Base-by-base conservation (phyloP, 2,113 vertebrate species). In the Albula goreensis region DNA sequence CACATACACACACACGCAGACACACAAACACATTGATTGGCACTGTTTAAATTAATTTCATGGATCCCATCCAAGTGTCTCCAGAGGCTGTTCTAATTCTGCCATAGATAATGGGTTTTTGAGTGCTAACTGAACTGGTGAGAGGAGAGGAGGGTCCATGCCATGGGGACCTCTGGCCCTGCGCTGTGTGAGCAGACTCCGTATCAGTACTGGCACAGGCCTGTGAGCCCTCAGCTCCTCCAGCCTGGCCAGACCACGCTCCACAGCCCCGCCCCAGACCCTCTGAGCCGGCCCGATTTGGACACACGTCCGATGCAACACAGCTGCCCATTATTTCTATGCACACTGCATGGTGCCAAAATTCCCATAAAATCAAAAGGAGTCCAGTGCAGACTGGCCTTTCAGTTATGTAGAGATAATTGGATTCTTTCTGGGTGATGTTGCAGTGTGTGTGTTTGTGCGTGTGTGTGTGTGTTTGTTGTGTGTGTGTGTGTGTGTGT, bases 11-110 rank as follows among this genome's bases (percentile, higher is more conserved):
- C 3, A 78, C 74, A 19, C 74, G 25, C 78, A 80, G 50, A 84
- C n/a, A 11, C 50, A 22, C 83, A 85, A 22, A 10, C 74, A 49
- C 15, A 49, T 78, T 57, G 48, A 52, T 22, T 57, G 53, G 17
- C n/a, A 52, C 84, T 51, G 41, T 52, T 74, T 57, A 80, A 80
- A 80, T 80, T 79, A 49, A 85, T 85, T 63, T 63, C 77, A 48
- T 48, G n/a, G 12, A 31, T 48, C 49, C 82, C 25, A 12, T 81
- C 66, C 74, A 49, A 22, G 48, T 78, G 12, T 49, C 51, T 48
- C 19, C 31, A 70, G 77, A 85, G 31, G 31, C 17, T 31, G 70
- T 19, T 85, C 31, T 79, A 79, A 79, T 85, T 85, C 50, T 85
- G 74, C 74, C 41, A 53, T 70, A 57, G 77, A 85, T 78, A 78